Conservation (phyloP, 1,140 invertebrate genomes). For the Tenebrio molitor region DNA sequence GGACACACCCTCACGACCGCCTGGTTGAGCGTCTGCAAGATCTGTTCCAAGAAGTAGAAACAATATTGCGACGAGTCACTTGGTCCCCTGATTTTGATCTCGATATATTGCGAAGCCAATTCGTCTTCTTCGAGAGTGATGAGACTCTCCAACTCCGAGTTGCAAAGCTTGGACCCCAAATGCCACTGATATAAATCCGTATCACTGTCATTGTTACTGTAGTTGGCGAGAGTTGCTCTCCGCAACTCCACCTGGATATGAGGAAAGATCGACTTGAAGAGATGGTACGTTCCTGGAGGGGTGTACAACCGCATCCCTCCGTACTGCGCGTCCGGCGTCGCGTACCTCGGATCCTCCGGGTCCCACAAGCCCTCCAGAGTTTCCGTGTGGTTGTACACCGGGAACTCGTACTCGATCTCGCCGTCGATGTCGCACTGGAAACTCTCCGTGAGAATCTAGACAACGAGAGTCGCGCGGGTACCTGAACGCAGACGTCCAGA, state of each 20-base stretch:
- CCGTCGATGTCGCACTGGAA: conserved; percentile 79
- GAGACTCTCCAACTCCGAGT: conserved; percentile 80
- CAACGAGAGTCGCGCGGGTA: conserved; percentile 58
- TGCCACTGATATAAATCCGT: conserved; percentile 87
- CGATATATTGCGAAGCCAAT: conserved; percentile 72
- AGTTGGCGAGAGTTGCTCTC: conserved; percentile 69
- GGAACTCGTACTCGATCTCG: conserved; percentile 86
- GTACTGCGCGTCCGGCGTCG: conserved; percentile 72
- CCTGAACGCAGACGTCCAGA: conserved; percentile 79
- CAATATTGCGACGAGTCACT: conserved; percentile 71
- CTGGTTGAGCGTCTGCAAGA: conserved; percentile 78
- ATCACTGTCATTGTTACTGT: conserved; percentile 69
- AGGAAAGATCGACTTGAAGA: conserved; percentile 78
- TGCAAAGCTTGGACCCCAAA: conserved; percentile 83
- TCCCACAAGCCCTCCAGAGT: conserved; percentile 82
- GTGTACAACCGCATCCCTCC: conserved; percentile 77
- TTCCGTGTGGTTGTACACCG: conserved; percentile 83
- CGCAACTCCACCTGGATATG: conserved; percentile 81
- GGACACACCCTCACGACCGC: conserved; percentile 77
- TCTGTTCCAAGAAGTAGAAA: conserved; percentile 84
- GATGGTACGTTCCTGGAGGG: conserved; percentile 71
- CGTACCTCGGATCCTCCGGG: conserved; percentile 72
- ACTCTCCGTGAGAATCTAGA: conserved; percentile 45
- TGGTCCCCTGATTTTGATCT: conserved; percentile 83
- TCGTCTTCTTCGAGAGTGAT: conserved; percentile 77